Conservation (phyloP, 2,888 invertebrate species). For the Conomelus anceps region DNA sequence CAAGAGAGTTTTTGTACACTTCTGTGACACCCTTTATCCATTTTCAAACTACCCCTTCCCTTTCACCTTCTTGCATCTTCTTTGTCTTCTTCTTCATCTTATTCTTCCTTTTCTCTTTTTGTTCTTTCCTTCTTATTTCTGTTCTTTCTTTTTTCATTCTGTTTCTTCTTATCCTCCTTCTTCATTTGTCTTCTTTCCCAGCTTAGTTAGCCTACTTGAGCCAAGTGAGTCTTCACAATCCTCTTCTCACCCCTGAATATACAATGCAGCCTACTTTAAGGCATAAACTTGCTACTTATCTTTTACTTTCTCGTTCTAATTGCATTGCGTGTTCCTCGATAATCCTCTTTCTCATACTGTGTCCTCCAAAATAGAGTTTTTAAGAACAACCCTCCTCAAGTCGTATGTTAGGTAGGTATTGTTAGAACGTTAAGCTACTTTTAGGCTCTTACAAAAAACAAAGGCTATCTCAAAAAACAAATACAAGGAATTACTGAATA, state of each 20-base stretch:
- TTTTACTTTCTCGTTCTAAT: neutral
- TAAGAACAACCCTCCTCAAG: neutral
- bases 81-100: no score
- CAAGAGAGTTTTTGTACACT: neutral
- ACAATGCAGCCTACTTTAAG: neutral
- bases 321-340: neutral
- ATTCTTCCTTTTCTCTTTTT: no score
- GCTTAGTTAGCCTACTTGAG: neutral
- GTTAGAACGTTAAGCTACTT: no score
- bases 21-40: no score
- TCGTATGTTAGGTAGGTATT: no score
- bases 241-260: neutral
- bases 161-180: no score
- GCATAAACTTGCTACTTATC: neutral
- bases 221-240: neutral
- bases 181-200: no score
- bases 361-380: neutral
- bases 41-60: neutral
- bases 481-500: no score
- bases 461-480: no score
- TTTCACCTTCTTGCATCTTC: neutral
- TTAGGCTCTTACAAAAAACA: no score
- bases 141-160: no score
- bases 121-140: no score
- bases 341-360: neutral